These are phyloP conservation scores for Gorsachius goisagi DNA, from an alignment of 2,113 vertebrate genomes.

Conservation along the genomic window DNA sequence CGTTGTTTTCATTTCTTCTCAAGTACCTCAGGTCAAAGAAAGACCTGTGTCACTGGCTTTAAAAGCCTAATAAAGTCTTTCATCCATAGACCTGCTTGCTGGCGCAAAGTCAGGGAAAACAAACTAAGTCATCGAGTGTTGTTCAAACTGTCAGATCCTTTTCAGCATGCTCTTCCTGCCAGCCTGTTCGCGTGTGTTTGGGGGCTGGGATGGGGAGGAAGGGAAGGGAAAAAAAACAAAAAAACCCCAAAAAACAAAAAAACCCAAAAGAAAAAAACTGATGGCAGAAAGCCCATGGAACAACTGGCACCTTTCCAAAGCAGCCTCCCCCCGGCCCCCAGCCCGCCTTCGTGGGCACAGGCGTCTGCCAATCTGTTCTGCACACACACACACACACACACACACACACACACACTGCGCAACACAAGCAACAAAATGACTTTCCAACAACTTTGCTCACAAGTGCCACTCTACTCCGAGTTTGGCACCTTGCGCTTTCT, in stretches of 20 bases:
- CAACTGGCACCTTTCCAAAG: constrained; percentile 66
- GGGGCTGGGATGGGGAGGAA: constrained; percentile 42
- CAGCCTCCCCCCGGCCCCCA: constrained; percentile 28
- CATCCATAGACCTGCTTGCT: constrained; percentile 54
- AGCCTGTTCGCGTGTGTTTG: constrained; percentile 18
- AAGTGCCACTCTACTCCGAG: constrained; percentile 44
- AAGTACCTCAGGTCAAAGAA: constrained; percentile 68
- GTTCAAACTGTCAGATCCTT: constrained; percentile 71
- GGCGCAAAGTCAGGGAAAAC: constrained; percentile 69
- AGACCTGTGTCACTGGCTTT: constrained; percentile 64
- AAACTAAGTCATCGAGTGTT: constrained; percentile 70
- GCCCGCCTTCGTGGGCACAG: constrained; percentile 51
- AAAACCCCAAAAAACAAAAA: too few species aligned
- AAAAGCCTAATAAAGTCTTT: constrained; percentile 71
- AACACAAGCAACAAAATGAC: constrained; percentile 41
- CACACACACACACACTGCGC: neutral
- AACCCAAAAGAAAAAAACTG: neutral
- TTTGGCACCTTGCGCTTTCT: constrained; percentile 50
- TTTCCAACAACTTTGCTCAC: constrained; percentile 68
- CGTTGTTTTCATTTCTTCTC: constrained; percentile 64
- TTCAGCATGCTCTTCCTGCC: constrained; percentile 68
- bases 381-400: neutral
- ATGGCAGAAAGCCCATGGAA: constrained; percentile 67
- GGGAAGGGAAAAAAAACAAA: neutral
- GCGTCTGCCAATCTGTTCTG: constrained; percentile 68